Conservation (phyloP, 2,797 vertebrate species). For the Heteromormyrus szaboi region DNA sequence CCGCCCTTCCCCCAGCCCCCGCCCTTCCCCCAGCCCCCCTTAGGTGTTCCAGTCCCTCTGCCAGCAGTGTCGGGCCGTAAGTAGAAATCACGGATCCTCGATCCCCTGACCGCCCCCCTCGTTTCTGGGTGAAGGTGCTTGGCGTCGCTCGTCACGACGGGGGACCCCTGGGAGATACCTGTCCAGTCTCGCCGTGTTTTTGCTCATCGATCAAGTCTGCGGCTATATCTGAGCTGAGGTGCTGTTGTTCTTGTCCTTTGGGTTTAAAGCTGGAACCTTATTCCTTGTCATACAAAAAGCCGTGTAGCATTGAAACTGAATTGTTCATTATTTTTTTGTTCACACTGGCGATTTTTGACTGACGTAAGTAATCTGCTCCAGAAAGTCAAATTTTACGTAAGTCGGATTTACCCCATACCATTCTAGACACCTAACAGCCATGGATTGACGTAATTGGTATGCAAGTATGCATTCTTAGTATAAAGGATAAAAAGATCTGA, state of each 20-base stretch:
- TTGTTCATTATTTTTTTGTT: background rate
- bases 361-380: background rate
- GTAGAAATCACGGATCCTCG: background rate
- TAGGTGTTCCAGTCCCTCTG: background rate
- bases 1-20: background rate
- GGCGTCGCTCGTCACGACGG: background rate
- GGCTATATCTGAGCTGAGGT: background rate
- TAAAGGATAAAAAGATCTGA: background rate
- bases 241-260: background rate
- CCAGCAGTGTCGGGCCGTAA: background rate
- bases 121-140: background rate
- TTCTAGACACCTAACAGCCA: background rate
- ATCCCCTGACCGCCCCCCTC: background rate
- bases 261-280: background rate
- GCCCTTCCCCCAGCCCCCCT: background rate
- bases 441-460: background rate
- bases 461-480: background rate
- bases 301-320: background rate
- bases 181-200: background rate
- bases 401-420: background rate
- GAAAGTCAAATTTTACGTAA: background rate
- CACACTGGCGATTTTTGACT: background rate
- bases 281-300: background rate
- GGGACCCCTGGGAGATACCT: background rate
- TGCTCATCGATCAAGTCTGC: background rate